Conservation (phyloP, 1,140 invertebrate genomes). For the Zaprionus ornatus region DNA sequence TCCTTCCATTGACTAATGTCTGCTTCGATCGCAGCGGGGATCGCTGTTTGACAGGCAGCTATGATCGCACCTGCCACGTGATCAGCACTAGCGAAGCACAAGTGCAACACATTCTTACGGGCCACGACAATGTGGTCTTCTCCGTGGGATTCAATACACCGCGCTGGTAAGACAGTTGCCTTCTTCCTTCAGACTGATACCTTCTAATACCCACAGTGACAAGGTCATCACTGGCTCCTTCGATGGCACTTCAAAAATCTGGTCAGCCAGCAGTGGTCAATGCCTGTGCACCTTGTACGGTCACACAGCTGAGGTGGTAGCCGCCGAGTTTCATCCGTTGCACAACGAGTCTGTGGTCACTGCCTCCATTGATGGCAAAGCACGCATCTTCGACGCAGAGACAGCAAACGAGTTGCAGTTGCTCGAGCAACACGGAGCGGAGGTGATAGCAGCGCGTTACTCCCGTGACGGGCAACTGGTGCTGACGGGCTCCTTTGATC, state of each 20-base stretch:
- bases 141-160: conserved; percentile 91
- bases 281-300: conserved; percentile 89
- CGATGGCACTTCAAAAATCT: conserved; percentile 91
- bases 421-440: conserved; percentile 88
- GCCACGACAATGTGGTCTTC: conserved; percentile 93
- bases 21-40: conserved; percentile 89
- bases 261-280: conserved; percentile 87
- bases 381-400: conserved; percentile 88
- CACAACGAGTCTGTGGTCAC: conserved; percentile 87
- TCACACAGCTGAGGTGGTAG: conserved; percentile 90
- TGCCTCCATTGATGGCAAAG: conserved; percentile 90
- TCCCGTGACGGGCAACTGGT: conserved; percentile 88
- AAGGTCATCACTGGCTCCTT: conserved; percentile 91
- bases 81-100: conserved; percentile 90
- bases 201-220: conserved; percentile 85
- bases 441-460: conserved; percentile 90
- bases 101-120: conserved; percentile 88
- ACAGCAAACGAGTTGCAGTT: conserved; percentile 87
- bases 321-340: conserved; percentile 87
- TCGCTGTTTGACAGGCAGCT: conserved; percentile 92
- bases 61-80: conserved; percentile 93
- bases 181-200: neutral
- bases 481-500: conserved; percentile 92
- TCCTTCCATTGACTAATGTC: conserved; percentile 91
- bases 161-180: conserved; percentile 85